Evolutionary conservation across 1,140 invertebrate genomes (phyloP).

Genomic region (Adelges cooleyi): DNA sequence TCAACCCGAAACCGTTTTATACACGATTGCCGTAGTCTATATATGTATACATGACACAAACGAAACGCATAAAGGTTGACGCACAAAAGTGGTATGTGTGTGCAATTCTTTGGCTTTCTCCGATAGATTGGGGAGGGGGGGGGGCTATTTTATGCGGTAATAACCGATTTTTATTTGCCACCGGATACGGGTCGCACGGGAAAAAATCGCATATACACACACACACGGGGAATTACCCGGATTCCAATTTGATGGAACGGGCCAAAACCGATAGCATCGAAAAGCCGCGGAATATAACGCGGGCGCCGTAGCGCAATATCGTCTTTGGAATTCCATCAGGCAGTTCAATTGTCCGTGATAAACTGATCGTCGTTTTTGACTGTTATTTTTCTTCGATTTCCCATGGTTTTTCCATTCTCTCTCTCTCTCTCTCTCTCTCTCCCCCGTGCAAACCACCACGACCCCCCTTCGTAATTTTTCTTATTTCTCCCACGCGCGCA

Average conservation of each 20-base stretch:
- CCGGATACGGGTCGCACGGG: not conserved
- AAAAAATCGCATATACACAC: not conserved
- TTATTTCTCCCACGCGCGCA: no score
- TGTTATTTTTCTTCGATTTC: slow-evolving; percentile 11
- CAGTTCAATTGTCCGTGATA: slow-evolving; percentile 27
- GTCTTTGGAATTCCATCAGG: slow-evolving; percentile 25
- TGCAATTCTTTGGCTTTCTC: no score
- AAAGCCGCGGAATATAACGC: slow-evolving; percentile 27
- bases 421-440: no score
- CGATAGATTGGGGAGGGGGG: slow-evolving; percentile 8
- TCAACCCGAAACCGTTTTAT: not conserved
- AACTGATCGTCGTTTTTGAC: slow-evolving; percentile 25
- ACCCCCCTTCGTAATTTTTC: no score
- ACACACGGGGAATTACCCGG: slow-evolving; percentile 3
- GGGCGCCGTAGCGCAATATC: slow-evolving; percentile 10
- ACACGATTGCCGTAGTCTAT: not conserved
- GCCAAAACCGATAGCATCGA: slow-evolving; percentile 25
- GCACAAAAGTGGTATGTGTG: no score
- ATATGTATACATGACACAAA: no score
- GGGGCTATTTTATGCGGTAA: slow-evolving; percentile 28
- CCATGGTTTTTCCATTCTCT: not conserved
- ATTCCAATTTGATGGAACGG: slow-evolving; percentile 25
- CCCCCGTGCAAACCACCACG: no score
- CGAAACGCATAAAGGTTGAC: no score
- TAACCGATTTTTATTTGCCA: slow-evolving; percentile 28